Base-by-base conservation (phyloP, 2,797 vertebrate genomes). In the Chaetophractus vellerosus region DNA sequence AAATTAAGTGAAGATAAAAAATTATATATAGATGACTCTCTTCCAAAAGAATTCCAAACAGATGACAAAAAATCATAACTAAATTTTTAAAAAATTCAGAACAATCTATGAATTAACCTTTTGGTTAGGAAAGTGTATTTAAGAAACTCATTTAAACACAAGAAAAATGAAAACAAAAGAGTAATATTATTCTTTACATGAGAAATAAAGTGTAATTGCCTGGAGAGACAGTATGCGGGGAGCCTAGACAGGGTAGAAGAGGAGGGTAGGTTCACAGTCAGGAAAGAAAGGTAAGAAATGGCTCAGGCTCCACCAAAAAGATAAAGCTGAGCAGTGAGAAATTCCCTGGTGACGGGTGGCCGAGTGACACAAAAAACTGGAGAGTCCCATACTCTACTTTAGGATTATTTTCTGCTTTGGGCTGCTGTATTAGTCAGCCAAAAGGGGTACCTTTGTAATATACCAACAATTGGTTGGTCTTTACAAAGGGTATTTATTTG, bases 191-290 rank as follows among this genome's bases (percentile, higher is more conserved):
- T 15, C 1, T 1, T 1, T n/a, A 1, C 7, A 21, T 57, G 23
- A 79, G 28, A 88, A 69, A 50, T 41, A 45, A 64, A 71, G 15
- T 16, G 21, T 41, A 9, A 26, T 19, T 11, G 19, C 11, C 18
- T 31, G 6, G 38, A 33, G 1, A 57, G 50, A 31, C 4, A 36
- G 5, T 64, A 2, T 31, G 11, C 14, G 19, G 23, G 24, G 6
- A 52, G 59, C 2, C 24, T 76, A 24, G 8, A 15, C 1, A 21
- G 41, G 23, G 6, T 57, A 24, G 33, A 26, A 21, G 9, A 3
- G 0, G 11, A 3, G 18, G 55, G 15, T 33, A 15, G 8, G 3
- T 18, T 2, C 1, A 0, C 19, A 18, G 4, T n/a, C 7, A 19
- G n/a, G 9, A 57, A 11, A 45, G 24, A 74, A 64, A 79, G 31